Conservation (phyloP, 2,113 vertebrate genomes). For the Baryphthengus martii region DNA sequence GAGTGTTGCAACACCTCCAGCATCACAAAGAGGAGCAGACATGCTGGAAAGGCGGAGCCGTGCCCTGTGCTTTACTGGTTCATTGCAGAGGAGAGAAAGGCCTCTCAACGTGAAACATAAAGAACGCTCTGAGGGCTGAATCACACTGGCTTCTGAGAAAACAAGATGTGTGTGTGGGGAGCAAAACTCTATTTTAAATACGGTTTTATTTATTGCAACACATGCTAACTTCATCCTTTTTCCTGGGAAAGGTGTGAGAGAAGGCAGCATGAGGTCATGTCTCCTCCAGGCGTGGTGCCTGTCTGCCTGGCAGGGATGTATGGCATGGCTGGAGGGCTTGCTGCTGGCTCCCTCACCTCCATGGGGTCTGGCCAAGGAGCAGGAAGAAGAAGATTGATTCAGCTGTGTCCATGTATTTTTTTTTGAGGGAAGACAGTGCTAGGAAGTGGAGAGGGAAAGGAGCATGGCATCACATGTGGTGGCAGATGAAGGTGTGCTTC, state of each 20-base stretch:
- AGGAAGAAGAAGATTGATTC: not conserved
- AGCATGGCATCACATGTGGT: not conserved
- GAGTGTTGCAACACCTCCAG: not conserved
- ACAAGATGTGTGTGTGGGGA: not conserved
- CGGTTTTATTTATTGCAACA: not conserved
- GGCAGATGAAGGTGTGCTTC: not conserved
- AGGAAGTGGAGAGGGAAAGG: not conserved
- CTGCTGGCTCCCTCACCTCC: not conserved
- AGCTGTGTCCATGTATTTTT: not conserved
- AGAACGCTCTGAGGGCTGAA: not conserved
- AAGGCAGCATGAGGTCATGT: not conserved
- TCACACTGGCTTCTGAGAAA: not conserved
- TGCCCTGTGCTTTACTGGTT: not conserved
- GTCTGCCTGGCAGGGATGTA: not conserved
- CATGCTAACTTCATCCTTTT: not conserved
- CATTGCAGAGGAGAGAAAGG: not conserved
- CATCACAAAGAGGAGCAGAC: rapidly evolving
- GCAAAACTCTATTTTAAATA: rapidly evolving
- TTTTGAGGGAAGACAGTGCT: not conserved
- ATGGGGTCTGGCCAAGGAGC: not conserved
- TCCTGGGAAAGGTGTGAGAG: not conserved
- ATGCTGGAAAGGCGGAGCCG: not conserved
- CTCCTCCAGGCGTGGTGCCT: not conserved
- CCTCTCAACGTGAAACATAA: not conserved
- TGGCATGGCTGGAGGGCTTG: not conserved